A percentile compares a stretch with the other conserved stretches of the same genome.
Conservation (phyloP, 1,140 invertebrate species). For the Habropoda laboriosa region DNA sequence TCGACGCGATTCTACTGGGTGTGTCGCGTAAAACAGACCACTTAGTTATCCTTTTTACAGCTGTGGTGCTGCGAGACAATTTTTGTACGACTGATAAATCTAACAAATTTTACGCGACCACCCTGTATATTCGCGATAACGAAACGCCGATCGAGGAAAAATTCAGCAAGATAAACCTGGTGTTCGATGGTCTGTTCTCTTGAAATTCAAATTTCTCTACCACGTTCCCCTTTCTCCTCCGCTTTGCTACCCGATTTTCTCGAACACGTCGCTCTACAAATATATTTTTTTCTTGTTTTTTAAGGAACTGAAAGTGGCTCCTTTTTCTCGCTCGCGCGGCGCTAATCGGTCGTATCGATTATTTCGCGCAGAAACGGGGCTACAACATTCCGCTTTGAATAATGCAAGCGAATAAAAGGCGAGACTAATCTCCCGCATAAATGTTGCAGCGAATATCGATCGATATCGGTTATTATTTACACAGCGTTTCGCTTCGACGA, state of each 20-base stretch:
- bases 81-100: no score
- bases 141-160: background rate
- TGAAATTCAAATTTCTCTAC: background rate
- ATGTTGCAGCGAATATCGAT: background rate
- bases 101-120: no score
- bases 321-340: no score
- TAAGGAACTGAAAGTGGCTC: constrained; percentile 6
- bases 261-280: no score
- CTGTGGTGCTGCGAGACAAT: no score
- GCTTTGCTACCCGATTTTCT: no score
- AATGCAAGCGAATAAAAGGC: background rate
- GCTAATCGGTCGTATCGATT: constrained; percentile 39
- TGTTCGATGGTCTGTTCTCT: background rate
- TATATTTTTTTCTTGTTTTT: background rate
- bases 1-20: no score
- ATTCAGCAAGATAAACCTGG: background rate
- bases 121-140: no score
- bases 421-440: constrained; percentile 15
- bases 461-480: constrained; percentile 21
- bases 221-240: background rate
- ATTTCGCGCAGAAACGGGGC: constrained; percentile 30
- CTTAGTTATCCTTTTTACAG: no score
- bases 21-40: no score
- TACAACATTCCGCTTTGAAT: constrained; percentile 21
- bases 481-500: background rate